Conservation (phyloP, 2,888 invertebrate species). For the Drosophila neutralis region DNA sequence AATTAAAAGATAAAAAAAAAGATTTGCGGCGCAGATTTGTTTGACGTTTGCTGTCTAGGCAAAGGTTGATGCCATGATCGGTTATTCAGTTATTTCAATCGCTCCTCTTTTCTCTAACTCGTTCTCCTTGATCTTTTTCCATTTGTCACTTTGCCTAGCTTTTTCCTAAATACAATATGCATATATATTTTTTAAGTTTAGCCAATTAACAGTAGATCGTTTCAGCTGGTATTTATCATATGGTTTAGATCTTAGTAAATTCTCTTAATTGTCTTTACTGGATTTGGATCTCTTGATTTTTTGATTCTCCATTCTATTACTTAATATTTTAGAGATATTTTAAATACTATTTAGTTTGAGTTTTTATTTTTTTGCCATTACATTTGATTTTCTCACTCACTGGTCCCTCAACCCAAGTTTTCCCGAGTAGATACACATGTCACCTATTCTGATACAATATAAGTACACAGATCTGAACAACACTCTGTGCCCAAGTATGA, state of each 20-base stretch:
- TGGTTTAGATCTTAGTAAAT: background rate
- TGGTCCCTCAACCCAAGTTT: too few relatives aligned
- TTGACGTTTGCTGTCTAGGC: slow-evolving; percentile 22
- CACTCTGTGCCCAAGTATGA: too few relatives aligned
- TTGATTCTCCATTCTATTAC: too few relatives aligned
- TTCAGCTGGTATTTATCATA: background rate
- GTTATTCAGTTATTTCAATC: slow-evolving; percentile 21
- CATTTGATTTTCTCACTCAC: background rate
- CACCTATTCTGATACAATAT: background rate
- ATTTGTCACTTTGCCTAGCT: background rate
- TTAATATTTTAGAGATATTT: too few relatives aligned
- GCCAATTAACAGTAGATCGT: background rate
- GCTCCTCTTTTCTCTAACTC: background rate
- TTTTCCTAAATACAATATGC: background rate
- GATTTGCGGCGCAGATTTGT: slow-evolving; percentile 36
- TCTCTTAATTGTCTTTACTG: background rate
- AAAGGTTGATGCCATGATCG: slow-evolving; percentile 49
- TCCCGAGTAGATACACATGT: too few relatives aligned
- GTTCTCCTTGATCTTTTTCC: background rate
- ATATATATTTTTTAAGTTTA: background rate
- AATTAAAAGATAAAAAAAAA: slow-evolving; percentile 8
- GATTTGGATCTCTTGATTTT: too few relatives aligned
- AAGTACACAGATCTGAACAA: background rate
- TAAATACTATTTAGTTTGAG: background rate
- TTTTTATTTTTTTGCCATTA: background rate